Base-by-base conservation (phyloP, 92 coral and sea anemone genomes). In the Porites divaricata region DNA sequence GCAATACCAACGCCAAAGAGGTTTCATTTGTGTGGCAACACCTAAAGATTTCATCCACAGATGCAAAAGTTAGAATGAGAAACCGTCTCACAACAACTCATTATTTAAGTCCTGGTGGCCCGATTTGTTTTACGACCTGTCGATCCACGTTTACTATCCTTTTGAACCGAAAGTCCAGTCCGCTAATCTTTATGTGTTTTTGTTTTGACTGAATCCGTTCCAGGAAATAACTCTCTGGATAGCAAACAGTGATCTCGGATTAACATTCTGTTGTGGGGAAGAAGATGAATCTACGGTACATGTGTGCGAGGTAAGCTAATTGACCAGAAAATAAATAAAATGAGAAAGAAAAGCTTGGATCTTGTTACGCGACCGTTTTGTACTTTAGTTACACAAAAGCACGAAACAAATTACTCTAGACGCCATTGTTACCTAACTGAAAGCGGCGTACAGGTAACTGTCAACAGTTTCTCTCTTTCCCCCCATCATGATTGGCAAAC, bases 161-260 rank as follows among this genome's bases (percentile, higher is more conserved):
- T 54, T 15, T 15, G 59, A 2, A 9, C 59, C 17, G 12, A 54
- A 54, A 4, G 16, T 15, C 16, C 16, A 11, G 12, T 15, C 59
- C 12, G 16, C 59, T 54, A 15, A 54, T 11, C 12, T 54, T 54
- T 54, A 15, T 11, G 14, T 11, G 16, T 11, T 12, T 54, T 54
- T 11, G 16, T 9, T 54, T 54, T 54, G 12, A 11, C 58, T 9
- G 59, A 11, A 54, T 54, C 59, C 51, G 81, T 88, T 87, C 62
- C 81, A 95, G 99, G 99, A 96, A 91, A 95, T 96, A 63, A 96
- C 99, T 21, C 87, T 96, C 25, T 90, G 99, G 95, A 89, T 94
- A 78, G 90, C 92, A 58, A 76, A 86, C 8, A 80, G 95, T 22
- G 91, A 91, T 70, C 87, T 96, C 26, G 99, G 99, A 26, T 87